Base-by-base conservation (phyloP, 2,113 vertebrate genomes). In the Phylloscopus trochilus region DNA sequence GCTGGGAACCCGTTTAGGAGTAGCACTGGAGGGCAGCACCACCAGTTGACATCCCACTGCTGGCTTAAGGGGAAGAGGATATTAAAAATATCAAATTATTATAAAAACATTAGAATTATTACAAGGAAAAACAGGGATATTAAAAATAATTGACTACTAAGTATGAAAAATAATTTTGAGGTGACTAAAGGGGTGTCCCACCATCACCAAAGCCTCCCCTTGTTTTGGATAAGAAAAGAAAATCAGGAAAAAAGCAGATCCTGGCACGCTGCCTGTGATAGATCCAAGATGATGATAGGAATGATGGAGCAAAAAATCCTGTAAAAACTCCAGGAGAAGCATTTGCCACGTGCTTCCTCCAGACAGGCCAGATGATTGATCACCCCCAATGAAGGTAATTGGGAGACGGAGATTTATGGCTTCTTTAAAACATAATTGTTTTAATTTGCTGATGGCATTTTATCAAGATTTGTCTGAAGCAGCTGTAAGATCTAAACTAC, bases 381-480 rank as follows among this genome's bases (percentile, higher is more conserved):
- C 81, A 11, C 68, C 55, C 46, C 21, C 83, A 52, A 51, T 0
- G 0, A 91, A 95, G 90, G 93, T 82, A 92, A 84, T 17, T 39
- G 87, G 70, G 76, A 89, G 76, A 89, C 12, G 13, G 47, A 77
- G 62, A 96, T 95, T 96, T 91, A 95, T 60, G 41, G 84, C 84
- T 87, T 84, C 83, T 94, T 91, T 70, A 91, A 95, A 91, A 72
- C 30, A 63, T 84, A 92, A 96, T 92, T 95, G 93, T 87, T 91
- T 82, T 91, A 95, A 96, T 84, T 95, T 89, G 93, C 87, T 47
- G 90, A 89, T 47, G 74, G 92, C 74, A 43, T 91, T 95, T 95
- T 91, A 94, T 92, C 87, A 81, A 94, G 93, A 94, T 96, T 78
- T 94, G 93, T 30, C 93, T 72, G 76, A 64, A 95, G 43, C 68